Conservation (phyloP, 1,140 invertebrate species). For the Polypedilum pembai region DNA sequence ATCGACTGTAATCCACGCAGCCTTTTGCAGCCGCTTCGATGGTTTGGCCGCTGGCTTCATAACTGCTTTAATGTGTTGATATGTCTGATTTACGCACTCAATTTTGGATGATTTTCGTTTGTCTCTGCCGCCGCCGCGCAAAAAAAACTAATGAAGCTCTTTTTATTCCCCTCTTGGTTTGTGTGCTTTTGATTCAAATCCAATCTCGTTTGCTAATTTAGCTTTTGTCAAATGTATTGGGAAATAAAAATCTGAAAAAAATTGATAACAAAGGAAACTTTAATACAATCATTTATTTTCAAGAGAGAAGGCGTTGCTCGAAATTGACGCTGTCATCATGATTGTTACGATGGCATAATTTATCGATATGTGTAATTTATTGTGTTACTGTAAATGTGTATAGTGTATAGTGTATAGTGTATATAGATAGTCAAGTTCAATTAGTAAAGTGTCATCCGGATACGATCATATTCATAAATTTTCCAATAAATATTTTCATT, state of each 20-base stretch:
- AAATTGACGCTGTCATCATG: neutral
- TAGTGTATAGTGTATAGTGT: too few species aligned
- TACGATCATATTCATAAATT: slow-evolving; percentile 16
- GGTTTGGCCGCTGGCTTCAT: slow-evolving; percentile 16
- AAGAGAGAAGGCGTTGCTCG: neutral
- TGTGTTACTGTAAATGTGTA: neutral
- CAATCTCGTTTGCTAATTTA: too few species aligned
- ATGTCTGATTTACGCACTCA: slow-evolving; percentile 14
- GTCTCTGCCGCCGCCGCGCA: neutral
- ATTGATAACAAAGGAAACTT: neutral
- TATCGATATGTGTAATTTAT: slow-evolving; percentile 7
- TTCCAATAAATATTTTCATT: neutral
- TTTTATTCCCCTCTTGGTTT: too few species aligned
- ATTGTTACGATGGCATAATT: neutral
- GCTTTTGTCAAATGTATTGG: too few species aligned
- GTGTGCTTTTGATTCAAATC: too few species aligned
- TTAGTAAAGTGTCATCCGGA: neutral
- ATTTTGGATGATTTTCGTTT: neutral
- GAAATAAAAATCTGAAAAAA: neutral
- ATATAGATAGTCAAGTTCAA: slow-evolving; percentile 23
- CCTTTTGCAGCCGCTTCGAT: neutral
- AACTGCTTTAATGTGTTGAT: neutral
- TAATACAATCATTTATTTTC: neutral
- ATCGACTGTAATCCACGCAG: neutral
- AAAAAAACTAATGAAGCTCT: too few species aligned